Evolutionary conservation across 2,113 vertebrate species (phyloP), one percentile per base, ranked within the genome.

Genomic region (Orcinus orca): DNA sequence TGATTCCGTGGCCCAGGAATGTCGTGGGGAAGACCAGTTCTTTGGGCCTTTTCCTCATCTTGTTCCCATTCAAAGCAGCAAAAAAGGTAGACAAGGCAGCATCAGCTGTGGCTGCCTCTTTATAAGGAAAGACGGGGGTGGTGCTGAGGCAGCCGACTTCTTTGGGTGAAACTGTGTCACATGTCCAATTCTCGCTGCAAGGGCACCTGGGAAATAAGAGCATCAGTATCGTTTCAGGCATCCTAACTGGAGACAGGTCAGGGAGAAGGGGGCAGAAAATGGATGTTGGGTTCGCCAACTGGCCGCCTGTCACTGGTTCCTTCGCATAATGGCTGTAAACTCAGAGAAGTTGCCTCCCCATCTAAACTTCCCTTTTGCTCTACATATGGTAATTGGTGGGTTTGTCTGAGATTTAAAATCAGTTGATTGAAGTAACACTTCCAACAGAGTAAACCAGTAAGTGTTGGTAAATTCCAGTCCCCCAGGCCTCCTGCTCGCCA

Each of bases 331-430:
- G 10, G 60, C 79, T 74, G 1, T 29, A 36, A 71, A 47, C 21
- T 33, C 87, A 55, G 82, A 79, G 63, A 38, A 63, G 41, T 44
- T 33, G 23, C 50, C n/a, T 47, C 9, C 23, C 67, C 50, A 14
- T 82, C 31, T 4, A 36, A 31, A 63, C 18, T 33, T 62, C 25
- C 31, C 1, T 89, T 91, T 70, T 80, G 13, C 50, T 31, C 36
- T 31, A 13, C 21, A 23, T 65, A 21, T 60, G 73, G 55, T 50
- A 18, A 29, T 53, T 70, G 58, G 36, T 94, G 86, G 77, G 60
- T 83, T 85, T 44, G 41, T 74, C 83, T 88, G 86, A 91, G 70
- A 53, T 70, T 89, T 79, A 73, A 71, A 82, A 21, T 89, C 20
- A 53, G 33, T 55, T 55, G 36, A 33, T 47, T 87, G 81, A 94